A percentile compares a stretch with the other conserved stretches of the same genome.
phyloP scores from a whole-genome alignment of 1,140 invertebrate genomes.

The Rhopalosiphum padi region DNA sequence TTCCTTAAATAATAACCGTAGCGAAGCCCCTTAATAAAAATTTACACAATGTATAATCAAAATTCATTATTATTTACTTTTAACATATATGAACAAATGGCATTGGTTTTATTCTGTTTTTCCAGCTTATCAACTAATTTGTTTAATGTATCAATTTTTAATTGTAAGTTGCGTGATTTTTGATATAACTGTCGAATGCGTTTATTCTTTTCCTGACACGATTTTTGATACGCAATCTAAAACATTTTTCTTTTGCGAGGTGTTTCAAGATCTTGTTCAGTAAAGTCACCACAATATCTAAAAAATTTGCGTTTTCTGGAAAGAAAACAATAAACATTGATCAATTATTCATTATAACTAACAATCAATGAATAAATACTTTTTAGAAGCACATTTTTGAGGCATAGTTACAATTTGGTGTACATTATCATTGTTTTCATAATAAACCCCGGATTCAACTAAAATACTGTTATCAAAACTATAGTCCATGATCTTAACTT shows the following conservation, averaged over 20 bases:
- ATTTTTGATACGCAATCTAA: background rate
- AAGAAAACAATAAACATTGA: background rate
- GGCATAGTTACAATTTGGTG: background rate
- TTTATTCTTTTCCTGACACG: background rate
- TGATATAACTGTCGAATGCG: background rate
- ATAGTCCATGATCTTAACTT: background rate
- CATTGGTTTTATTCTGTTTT: too few relatives aligned
- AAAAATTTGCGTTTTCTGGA: background rate
- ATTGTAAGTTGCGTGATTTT: background rate
- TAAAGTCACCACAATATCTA: background rate
- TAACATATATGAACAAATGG: background rate
- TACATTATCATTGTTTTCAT: background rate
- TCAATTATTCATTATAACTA: background rate
- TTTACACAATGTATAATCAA: too few relatives aligned
- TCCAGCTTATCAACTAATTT: too few relatives aligned
- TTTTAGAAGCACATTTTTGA: background rate
- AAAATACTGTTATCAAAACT: background rate
- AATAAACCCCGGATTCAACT: background rate
- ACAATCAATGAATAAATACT: constrained; percentile 6
- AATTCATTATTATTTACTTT: background rate
- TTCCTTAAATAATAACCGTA: too few relatives aligned
- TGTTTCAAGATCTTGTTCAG: background rate
- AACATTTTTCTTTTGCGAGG: background rate
- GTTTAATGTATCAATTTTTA: background rate
- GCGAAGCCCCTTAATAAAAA: too few relatives aligned